Evolutionary conservation across 2,888 invertebrate genomes (phyloP), one percentile per base, ranked within the genome.

Genomic region (Amiota minor): DNA sequence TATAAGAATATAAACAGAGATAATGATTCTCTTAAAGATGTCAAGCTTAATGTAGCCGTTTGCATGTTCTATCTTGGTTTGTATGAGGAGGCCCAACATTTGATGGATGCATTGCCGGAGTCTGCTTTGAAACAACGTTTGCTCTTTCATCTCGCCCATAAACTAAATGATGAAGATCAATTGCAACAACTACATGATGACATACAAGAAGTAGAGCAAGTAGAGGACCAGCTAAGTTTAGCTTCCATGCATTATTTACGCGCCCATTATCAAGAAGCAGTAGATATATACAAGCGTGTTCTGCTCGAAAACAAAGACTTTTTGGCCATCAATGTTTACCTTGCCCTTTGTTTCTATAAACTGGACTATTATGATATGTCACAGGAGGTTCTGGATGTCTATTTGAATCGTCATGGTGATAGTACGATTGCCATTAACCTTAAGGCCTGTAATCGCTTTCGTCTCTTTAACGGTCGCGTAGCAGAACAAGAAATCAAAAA

Each of bases 291-390:
- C 88, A 99, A 99, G 90, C 93, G 97, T 75, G 92, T 99, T 71
- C 91, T 99, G 14, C 90, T 97, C 23, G 97, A 97, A 82, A 96
- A 98, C 91, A 95, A 97, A 97, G 95, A 96, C 71, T 97, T 94
- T 89, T 91, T 98, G 88, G 99, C 99, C 0, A 90, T 99, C 74
- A 98, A 99, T 90, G 97, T 99, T 4, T 99, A 99, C 89, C 95
- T 99, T 73, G 99, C 98, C 0, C 91, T 99, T 16, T 99, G 99
- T 88, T 99, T 99, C 90, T 99, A 99, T 91, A 99, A 99, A 89
- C 91, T 99, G 84, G 99, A 99, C 90, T 99, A 98, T 89, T 99
- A 98, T 88, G 99, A 99, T 89, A 98, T 98, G 65, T 98, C 98
- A 0, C 98, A 98, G 90, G 98, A 98, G 90, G 97, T 98, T n/a